Conservation (phyloP, 2,113 vertebrate genomes). For the Potamarius usumacintae region DNA sequence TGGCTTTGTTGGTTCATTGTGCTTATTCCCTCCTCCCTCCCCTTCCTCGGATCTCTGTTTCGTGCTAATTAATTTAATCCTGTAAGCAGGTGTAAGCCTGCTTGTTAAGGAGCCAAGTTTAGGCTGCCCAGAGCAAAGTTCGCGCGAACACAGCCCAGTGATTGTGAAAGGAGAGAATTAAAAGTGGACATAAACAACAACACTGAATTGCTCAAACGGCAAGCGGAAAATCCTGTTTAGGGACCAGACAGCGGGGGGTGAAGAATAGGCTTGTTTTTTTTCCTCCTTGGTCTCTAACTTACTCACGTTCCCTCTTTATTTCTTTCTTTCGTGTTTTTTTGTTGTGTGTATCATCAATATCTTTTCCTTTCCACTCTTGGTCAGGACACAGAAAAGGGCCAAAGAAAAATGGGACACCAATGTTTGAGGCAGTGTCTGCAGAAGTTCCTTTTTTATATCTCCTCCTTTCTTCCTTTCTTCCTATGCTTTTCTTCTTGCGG, state of each 20-base stretch:
- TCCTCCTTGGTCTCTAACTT: slow-evolving; percentile 56
- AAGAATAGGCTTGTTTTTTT: slow-evolving; percentile 47
- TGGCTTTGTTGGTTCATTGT: slow-evolving; percentile 66
- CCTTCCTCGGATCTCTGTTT: slow-evolving; percentile 68
- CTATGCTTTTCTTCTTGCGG: slow-evolving; percentile 59
- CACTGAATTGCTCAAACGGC: slow-evolving; percentile 62
- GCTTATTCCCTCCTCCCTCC: slow-evolving; percentile 66
- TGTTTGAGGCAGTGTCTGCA: slow-evolving; percentile 55
- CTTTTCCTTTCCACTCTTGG: slow-evolving; percentile 61
- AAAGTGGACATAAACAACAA: slow-evolving; percentile 60
- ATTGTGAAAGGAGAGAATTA: slow-evolving; percentile 66
- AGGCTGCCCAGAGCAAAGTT: slow-evolving; percentile 64
- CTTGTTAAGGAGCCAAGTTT: slow-evolving; percentile 74
- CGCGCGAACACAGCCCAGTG: slow-evolving; percentile 54
- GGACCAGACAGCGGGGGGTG: slow-evolving; percentile 58
- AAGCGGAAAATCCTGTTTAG: slow-evolving; percentile 70
- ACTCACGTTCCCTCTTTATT: slow-evolving; percentile 34
- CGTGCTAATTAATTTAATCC: slow-evolving; percentile 84
- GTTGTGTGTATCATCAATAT: slow-evolving; percentile 54
- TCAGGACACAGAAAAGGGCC: slow-evolving; percentile 61
- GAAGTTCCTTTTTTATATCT: slow-evolving; percentile 58
- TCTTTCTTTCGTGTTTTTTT: slow-evolving; percentile 38
- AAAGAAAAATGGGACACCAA: slow-evolving; percentile 68
- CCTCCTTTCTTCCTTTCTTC: slow-evolving; percentile 59
- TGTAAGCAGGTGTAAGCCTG: slow-evolving; percentile 83